Percentiles rank a stretch among this genome's conserved stretches.
Evolutionary conservation across 2,113 vertebrate species (phyloP).

Genomic region (Phylloscopus whistleri): DNA sequence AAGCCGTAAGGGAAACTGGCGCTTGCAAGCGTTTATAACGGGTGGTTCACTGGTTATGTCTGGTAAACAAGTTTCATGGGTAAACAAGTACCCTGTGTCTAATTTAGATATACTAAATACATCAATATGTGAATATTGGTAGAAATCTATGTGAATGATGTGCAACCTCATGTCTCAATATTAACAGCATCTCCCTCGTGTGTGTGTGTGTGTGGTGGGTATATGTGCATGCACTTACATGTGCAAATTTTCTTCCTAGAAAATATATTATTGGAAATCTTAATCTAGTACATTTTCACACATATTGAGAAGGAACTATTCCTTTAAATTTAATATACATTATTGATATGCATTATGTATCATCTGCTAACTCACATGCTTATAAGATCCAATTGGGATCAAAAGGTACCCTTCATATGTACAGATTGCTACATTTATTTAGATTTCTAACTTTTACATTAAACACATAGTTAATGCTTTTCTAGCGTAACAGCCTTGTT

Average conservation of each 20-base stretch:
- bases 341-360: not conserved
- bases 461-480: not conserved
- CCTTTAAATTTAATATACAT: not conserved
- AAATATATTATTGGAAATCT: not conserved
- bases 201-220: too few species aligned
- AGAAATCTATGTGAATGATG: not conserved
- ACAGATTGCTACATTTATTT: not conserved
- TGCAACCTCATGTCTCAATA: not conserved
- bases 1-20: not conserved
- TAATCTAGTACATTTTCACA: not conserved
- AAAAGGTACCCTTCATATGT: not conserved
- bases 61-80: not conserved
- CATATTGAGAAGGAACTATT: not conserved
- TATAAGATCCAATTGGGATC: not conserved
- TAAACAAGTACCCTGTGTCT: not conserved
- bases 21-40: not conserved
- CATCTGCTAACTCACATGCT: not conserved
- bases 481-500: not conserved
- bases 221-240: rapidly evolving
- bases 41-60: not conserved
- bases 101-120: not conserved
- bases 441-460: not conserved
- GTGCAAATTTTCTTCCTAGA: not conserved
- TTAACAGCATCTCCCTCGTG: not conserved
- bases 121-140: not conserved